A percentile compares a stretch with the other conserved stretches of the same genome.
These are phyloP conservation scores for Leucozona laternaria DNA, from an alignment of 2,888 invertebrate species.

Conservation along the genomic window DNA sequence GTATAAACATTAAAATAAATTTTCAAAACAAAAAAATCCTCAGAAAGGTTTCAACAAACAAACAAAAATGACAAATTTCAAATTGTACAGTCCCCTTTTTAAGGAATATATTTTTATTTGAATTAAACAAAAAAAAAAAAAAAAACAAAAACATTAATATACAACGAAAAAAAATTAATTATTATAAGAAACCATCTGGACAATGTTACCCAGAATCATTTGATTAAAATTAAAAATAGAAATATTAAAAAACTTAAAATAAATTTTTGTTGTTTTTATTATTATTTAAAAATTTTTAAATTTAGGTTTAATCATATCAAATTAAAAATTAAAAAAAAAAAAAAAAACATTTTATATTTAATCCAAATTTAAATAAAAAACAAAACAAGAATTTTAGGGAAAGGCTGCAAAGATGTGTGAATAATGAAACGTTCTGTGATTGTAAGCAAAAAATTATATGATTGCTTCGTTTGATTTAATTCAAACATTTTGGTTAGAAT, in stretches of 20 bases:
- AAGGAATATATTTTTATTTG: conserved; percentile 46
- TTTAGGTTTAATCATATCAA: conserved; percentile 69
- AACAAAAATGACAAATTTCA: conserved; percentile 30
- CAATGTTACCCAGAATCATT: conserved; percentile 59
- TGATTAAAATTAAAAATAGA: conserved; percentile 43
- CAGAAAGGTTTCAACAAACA: conserved; percentile 71
- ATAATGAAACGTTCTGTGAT: conserved; percentile 75
- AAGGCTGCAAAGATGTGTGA: conserved; percentile 74
- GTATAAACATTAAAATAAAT: conserved; percentile 14
- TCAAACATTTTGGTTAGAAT: conserved; percentile 58
- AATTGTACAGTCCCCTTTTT: conserved; percentile 67
- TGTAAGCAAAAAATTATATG: conserved; percentile 63
- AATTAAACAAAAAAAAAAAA: conserved; percentile 34
- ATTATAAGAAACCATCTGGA: conserved; percentile 56
- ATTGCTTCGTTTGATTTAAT: conserved; percentile 66
- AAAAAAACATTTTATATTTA: conserved; percentile 9
- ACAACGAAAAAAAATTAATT: conserved; percentile 63
- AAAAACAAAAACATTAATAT: conserved; percentile 46
- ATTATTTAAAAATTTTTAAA: not conserved
- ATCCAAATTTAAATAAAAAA: conserved; percentile 16
- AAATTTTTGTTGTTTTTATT: conserved; percentile 32
- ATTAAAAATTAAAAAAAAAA: conserved; percentile 49
- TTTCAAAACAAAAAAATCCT: conserved; percentile 56
- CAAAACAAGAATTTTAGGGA: conserved; percentile 59
- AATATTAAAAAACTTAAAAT: not conserved